Conservation (phyloP, 2,888 invertebrate species). For the Dione juno region DNA sequence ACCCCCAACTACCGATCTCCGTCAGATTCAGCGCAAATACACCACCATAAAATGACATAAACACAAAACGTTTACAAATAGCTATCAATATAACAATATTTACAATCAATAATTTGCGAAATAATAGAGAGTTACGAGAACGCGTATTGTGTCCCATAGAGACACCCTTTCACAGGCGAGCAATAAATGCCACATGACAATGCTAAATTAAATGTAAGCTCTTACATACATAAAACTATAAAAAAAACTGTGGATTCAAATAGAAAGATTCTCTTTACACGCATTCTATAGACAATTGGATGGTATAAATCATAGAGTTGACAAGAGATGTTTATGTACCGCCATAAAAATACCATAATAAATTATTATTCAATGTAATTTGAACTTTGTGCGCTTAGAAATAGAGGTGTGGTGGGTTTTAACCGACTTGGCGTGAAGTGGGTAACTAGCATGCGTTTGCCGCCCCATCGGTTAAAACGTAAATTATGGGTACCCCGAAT, state of each 20-base stretch:
- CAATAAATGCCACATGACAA: conserved; percentile 75
- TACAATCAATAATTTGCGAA: conserved; percentile 42
- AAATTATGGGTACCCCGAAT: conserved; percentile 81
- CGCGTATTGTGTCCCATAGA: conserved; percentile 41
- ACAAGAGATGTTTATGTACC: conserved; percentile 71
- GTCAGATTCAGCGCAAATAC: neutral
- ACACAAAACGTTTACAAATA: neutral
- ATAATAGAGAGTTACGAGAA: conserved; percentile 41
- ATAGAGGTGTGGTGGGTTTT: conserved; percentile 45
- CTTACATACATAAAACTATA: conserved; percentile 67
- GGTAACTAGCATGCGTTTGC: conserved; percentile 60
- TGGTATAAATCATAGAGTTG: conserved; percentile 78
- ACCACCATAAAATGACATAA: neutral
- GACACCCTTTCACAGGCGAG: conserved; percentile 64
- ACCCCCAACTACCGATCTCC: neutral
- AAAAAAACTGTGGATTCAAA: conserved; percentile 68
- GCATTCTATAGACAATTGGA: conserved; percentile 80
- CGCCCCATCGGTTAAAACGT: conserved; percentile 80
- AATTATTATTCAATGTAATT: conserved; percentile 41
- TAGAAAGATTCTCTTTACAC: conserved; percentile 79
- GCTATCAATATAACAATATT: conserved; percentile 15
- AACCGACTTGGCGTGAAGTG: conserved; percentile 9
- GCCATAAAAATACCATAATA: conserved; percentile 47
- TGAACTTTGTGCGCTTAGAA: conserved; percentile 44
- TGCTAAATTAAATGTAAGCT: conserved; percentile 78